Percentiles rank a stretch among this genome's conserved stretches.
These are phyloP conservation scores for Triops longicaudatus DNA, from an alignment of 1,140 invertebrate species.

Conservation along the genomic window DNA sequence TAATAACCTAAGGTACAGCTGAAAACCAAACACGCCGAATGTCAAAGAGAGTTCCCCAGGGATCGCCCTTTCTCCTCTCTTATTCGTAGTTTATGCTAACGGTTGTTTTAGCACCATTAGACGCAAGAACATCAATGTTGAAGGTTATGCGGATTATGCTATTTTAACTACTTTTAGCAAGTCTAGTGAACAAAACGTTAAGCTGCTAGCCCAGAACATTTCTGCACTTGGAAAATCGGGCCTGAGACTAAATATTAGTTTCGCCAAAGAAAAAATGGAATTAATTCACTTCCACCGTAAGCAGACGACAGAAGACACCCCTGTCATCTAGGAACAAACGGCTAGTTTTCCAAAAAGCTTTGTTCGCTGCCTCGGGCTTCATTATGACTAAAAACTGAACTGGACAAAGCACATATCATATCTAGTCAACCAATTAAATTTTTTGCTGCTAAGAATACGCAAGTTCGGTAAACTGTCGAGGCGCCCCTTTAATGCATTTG, in stretches of 20 bases:
- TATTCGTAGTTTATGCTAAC: constrained; percentile 17
- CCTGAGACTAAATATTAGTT: not conserved
- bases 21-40: not conserved
- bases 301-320: not conserved
- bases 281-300: constrained; percentile 18
- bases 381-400: not conserved
- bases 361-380: not conserved
- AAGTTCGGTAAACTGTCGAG: too few species aligned
- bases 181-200: not conserved
- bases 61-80: constrained; percentile 14
- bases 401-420: too few species aligned
- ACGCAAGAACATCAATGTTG: constrained; percentile 9
- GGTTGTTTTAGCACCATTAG: not conserved
- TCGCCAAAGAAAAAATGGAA: constrained; percentile 17
- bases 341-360: not conserved
- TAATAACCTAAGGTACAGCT: not conserved
- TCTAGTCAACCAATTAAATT: too few species aligned
- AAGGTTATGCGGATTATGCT: constrained; percentile 13
- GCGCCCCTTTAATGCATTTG: too few species aligned
- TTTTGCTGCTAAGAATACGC: too few species aligned
- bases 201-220: not conserved
- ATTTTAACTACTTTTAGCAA: constrained; percentile 1
- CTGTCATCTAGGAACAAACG: not conserved
- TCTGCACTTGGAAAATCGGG: constrained; percentile 5
- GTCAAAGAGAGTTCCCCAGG: constrained; percentile 13